These are phyloP conservation scores for Aromia moschata DNA, from an alignment of 2,888 invertebrate species.

Conservation along the genomic window DNA sequence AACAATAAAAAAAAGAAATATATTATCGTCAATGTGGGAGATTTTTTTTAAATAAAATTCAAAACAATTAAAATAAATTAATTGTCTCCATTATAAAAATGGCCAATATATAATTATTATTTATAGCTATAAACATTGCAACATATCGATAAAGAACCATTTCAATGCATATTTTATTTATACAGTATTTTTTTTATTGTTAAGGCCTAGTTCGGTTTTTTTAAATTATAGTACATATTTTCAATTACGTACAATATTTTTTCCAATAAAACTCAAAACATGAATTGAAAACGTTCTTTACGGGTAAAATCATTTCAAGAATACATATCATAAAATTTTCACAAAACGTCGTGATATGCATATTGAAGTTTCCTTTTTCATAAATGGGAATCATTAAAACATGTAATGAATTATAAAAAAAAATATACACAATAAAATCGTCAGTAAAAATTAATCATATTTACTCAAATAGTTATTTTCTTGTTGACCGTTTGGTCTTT, in stretches of 20 bases:
- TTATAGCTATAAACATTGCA: slow-evolving; percentile 48
- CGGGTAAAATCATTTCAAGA: slow-evolving; percentile 20
- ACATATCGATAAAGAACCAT: slow-evolving; percentile 39
- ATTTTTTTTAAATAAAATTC: slow-evolving; percentile 30
- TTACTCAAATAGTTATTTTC: slow-evolving; percentile 42
- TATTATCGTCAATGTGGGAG: slow-evolving; percentile 19
- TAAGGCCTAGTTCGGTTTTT: slow-evolving; percentile 34
- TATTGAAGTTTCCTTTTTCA: slow-evolving; percentile 31
- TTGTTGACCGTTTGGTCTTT: slow-evolving; percentile 44
- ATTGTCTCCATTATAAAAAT: slow-evolving; percentile 34
- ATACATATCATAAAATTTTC: slow-evolving; percentile 37
- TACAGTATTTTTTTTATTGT: slow-evolving; percentile 23
- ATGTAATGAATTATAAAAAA: slow-evolving; percentile 42
- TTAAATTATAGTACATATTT: slow-evolving; percentile 27
- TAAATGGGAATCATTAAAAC: slow-evolving; percentile 31
- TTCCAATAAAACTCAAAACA: slow-evolving; percentile 23
- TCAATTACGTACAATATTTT: slow-evolving; percentile 27
- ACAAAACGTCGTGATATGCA: slow-evolving; percentile 37
- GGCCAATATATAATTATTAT: slow-evolving; percentile 44
- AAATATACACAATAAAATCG: slow-evolving; percentile 46
- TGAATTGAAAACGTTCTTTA: slow-evolving; percentile 25
- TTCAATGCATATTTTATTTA: slow-evolving; percentile 25
- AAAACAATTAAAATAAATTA: slow-evolving; percentile 31
- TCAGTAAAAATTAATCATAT: slow-evolving; percentile 32
- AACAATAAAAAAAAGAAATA: slow-evolving; percentile 24